Evolutionary conservation across 2,888 invertebrate genomes (phyloP).

Genomic region (Hypena proboscidalis): DNA sequence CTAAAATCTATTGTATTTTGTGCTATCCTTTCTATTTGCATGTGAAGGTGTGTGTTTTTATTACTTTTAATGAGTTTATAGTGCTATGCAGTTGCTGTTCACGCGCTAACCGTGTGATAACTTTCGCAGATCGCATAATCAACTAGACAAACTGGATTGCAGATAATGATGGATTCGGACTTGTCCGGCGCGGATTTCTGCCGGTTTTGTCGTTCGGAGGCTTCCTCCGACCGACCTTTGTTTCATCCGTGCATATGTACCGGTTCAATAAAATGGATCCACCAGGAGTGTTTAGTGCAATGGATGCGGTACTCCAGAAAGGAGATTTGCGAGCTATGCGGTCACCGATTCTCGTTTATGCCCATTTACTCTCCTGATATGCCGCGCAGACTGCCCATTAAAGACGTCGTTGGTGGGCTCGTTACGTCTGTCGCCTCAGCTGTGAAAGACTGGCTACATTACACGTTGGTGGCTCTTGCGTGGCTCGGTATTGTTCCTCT

Average conservation of each 20-base stretch:
- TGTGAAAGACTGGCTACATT: constrained; percentile 98
- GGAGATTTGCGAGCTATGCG: constrained; percentile 99
- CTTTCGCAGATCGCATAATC: constrained; percentile 69
- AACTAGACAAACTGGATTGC: constrained; percentile 77
- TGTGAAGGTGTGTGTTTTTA: constrained; percentile 51
- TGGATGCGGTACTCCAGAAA: constrained; percentile 99
- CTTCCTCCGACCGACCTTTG: constrained; percentile 94
- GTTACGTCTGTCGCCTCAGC: constrained; percentile 95
- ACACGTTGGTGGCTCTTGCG: constrained; percentile 97
- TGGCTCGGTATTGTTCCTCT: constrained; percentile 99
- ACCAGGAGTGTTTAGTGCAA: constrained; percentile 99
- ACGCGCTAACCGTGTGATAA: constrained; percentile 42
- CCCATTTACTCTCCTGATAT: constrained; percentile 99
- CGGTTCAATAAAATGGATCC: constrained; percentile 99
- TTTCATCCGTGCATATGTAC: constrained; percentile 99
- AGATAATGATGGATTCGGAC: constrained; percentile 79
- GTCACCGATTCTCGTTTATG: constrained; percentile 98
- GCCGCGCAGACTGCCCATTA: constrained; percentile 98
- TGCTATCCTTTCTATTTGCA: constrained; percentile 47
- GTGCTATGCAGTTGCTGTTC: constrained; percentile 22
- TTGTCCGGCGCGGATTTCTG: constrained; percentile 94
- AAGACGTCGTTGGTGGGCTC: constrained; percentile 96
- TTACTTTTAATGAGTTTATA: constrained; percentile 11
- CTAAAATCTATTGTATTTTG: constrained; percentile 57
- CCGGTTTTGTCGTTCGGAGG: constrained; percentile 98